Conservation (phyloP, 2,888 invertebrate genomes). For the Drosophila seclusa region DNA sequence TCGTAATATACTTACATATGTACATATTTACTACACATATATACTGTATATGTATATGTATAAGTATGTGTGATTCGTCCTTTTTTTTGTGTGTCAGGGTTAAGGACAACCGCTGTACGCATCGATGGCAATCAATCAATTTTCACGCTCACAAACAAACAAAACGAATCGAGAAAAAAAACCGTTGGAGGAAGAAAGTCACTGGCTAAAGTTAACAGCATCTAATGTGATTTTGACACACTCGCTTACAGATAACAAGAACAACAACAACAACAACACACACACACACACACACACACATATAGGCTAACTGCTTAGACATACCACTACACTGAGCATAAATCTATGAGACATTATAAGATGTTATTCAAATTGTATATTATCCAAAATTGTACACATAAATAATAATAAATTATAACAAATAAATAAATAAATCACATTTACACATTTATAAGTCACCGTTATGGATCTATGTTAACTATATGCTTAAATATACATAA, state of each 20-base stretch:
- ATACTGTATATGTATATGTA: conserved; percentile 15
- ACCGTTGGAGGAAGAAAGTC: conserved; percentile 29
- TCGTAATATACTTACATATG: conserved; percentile 18
- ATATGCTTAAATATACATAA: not conserved
- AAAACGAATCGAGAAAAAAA: conserved; percentile 32
- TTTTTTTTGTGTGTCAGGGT: conserved; percentile 53
- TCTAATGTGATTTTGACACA: conserved; percentile 80
- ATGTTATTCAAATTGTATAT: too few species aligned
- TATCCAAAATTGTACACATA: not conserved
- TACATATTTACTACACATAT: conserved; percentile 1
- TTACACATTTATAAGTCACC: not conserved
- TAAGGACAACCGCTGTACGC: conserved; percentile 73
- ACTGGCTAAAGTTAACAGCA: conserved; percentile 71
- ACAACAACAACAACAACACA: conserved; percentile 13
- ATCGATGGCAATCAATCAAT: conserved; percentile 79
- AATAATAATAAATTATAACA: too few species aligned
- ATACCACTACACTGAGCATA: conserved; percentile 25
- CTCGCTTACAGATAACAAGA: conserved; percentile 44
- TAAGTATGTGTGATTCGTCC: not conserved
- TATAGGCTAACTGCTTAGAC: not conserved
- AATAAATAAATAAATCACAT: not conserved
- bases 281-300: conserved; percentile 10
- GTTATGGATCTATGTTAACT: not conserved
- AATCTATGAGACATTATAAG: not conserved
- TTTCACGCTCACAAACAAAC: conserved; percentile 62